phyloP scores from a whole-genome alignment of 2,113 vertebrate genomes.

The Willisornis vidua region DNA sequence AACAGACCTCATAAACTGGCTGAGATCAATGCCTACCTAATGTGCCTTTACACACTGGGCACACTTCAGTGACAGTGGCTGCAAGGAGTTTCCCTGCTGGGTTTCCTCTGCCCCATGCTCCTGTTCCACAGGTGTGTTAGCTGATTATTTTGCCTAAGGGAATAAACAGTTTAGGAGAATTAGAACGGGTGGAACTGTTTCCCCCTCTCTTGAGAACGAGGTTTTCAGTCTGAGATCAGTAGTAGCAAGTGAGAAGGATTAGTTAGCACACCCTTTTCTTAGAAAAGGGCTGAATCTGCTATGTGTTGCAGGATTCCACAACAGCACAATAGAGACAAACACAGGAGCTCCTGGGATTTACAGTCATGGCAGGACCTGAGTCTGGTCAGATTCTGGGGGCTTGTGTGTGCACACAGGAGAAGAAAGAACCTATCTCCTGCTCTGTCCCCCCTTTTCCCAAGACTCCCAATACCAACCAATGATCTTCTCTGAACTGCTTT shows the following conservation, averaged over 20 bases:
- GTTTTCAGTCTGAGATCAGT: slow-evolving; percentile 5
- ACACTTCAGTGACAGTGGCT: slow-evolving; percentile 60
- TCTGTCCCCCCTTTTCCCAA: background rate
- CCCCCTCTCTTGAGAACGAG: background rate
- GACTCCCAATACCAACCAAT: background rate
- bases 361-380: background rate
- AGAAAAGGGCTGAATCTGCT: background rate
- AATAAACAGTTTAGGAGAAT: slow-evolving; percentile 56
- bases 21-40: slow-evolving; percentile 79
- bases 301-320: background rate
- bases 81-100: background rate
- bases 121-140: slow-evolving; percentile 53
- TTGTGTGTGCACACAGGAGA: background rate
- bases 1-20: slow-evolving; percentile 73
- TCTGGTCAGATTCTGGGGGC: background rate
- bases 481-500: background rate
- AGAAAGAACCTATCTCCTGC: background rate
- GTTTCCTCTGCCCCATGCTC: slow-evolving; percentile 30
- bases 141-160: slow-evolving; percentile 58
- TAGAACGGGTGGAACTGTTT: background rate
- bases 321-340: background rate
- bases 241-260: background rate
- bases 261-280: background rate
- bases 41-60: slow-evolving; percentile 74
- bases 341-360: background rate